Conservation (phyloP, 2,113 vertebrate genomes). For the Lates calcarifer region DNA sequence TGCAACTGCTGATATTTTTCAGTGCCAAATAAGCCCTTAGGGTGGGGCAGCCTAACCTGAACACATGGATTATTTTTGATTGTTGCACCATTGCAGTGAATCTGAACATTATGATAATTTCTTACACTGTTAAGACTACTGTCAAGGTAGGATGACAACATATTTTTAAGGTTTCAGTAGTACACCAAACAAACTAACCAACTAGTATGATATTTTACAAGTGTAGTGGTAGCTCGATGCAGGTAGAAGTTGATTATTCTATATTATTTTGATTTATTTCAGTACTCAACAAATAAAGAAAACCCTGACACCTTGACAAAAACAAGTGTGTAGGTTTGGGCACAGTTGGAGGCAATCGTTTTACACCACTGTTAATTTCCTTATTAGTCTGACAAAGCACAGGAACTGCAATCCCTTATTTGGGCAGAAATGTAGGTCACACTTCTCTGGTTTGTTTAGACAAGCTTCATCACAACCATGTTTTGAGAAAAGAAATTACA, state of each 20-base stretch:
- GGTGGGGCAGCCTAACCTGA: too few relatives aligned
- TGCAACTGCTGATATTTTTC: not conserved
- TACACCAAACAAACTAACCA: not conserved
- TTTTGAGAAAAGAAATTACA: not conserved
- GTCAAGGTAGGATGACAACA: too few relatives aligned
- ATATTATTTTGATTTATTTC: too few relatives aligned
- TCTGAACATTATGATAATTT: too few relatives aligned
- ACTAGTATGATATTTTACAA: too few relatives aligned
- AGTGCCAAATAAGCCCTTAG: too few relatives aligned
- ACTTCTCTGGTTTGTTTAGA: slow-evolving; percentile 10
- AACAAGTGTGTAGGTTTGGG: not conserved
- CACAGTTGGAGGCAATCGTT: not conserved
- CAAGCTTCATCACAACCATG: slow-evolving; percentile 10
- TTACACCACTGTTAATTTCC: slow-evolving; percentile 1
- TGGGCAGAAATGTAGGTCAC: slow-evolving; percentile 49
- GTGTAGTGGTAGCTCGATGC: too few relatives aligned
- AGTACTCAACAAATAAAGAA: not conserved
- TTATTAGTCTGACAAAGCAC: slow-evolving; percentile 23
- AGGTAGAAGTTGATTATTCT: too few relatives aligned
- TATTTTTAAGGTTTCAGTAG: too few relatives aligned
- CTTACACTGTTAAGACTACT: too few relatives aligned
- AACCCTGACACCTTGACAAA: not conserved
- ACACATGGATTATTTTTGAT: too few relatives aligned
- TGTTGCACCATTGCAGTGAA: too few relatives aligned
- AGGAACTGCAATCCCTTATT: slow-evolving; percentile 6